Conservation (phyloP, 2,888 invertebrate species). For the Aleiodes leptofemur region DNA sequence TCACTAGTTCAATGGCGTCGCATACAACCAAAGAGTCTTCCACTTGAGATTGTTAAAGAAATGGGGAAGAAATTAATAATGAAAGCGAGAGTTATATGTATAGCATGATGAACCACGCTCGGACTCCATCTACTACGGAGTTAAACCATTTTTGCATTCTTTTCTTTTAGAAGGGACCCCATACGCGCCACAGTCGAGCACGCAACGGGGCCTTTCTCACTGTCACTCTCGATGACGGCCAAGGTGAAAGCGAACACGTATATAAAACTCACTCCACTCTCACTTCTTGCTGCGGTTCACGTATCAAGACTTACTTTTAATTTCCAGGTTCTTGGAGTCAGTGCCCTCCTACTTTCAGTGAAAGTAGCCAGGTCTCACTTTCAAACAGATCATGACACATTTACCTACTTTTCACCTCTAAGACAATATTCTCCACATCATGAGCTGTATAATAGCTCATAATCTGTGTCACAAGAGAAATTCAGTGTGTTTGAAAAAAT, state of each 20-base stretch:
- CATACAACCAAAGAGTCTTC: conserved; percentile 49
- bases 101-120: not conserved
- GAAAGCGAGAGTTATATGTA: not conserved
- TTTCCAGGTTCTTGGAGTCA: conserved; percentile 55
- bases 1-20: conserved; percentile 72
- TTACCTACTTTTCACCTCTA: conserved; percentile 62
- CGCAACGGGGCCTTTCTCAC: conserved; percentile 9
- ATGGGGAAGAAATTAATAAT: not conserved
- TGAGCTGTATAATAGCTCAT: no score
- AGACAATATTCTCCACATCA: not conserved
- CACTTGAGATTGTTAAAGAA: conserved; percentile 13
- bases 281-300: conserved; percentile 17
- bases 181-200: not conserved
- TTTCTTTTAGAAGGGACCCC: not conserved
- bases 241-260: conserved; percentile 35
- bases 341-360: conserved; percentile 34
- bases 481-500: no score
- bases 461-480: no score
- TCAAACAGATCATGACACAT: conserved; percentile 55
- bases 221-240: conserved; percentile 41
- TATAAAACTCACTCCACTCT: conserved; percentile 28
- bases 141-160: not conserved
- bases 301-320: conserved; percentile 50
- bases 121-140: not conserved
- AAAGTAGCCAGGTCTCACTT: conserved; percentile 59